Conservation (phyloP, 2,797 vertebrate genomes). For the Alosa sapidissima region DNA sequence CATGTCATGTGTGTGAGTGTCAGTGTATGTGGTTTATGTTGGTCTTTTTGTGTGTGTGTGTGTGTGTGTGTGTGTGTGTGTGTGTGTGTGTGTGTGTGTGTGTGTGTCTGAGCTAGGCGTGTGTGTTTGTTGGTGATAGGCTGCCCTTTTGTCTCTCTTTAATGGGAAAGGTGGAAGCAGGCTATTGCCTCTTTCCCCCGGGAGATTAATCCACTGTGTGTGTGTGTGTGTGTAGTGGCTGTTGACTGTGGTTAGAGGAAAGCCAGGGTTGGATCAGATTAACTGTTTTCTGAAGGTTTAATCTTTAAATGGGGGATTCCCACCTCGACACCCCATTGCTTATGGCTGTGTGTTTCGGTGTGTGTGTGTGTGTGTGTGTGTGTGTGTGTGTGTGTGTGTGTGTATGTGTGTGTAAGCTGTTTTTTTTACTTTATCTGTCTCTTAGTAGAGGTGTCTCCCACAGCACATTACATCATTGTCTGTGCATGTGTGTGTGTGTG, state of each 20-base stretch:
- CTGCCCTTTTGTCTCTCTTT: background rate
- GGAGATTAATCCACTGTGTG: slow-evolving; percentile 43
- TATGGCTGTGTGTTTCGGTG: slow-evolving; percentile 47
- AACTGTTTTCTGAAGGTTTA: slow-evolving; percentile 56
- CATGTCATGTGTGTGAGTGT: background rate
- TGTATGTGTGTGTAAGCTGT: background rate
- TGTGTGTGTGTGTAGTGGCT: slow-evolving; percentile 22
- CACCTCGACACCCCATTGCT: slow-evolving; percentile 47
- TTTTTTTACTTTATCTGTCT: slow-evolving; percentile 45
- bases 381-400: slow-evolving; percentile 32
- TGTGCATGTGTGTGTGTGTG: slow-evolving; percentile 31
- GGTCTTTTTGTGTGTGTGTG: background rate
- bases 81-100: background rate
- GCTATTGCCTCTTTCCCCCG: slow-evolving; percentile 17
- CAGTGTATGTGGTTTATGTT: background rate
- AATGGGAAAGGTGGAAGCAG: slow-evolving; percentile 1
- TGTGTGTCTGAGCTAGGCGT: background rate
- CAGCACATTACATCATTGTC: slow-evolving; percentile 45
- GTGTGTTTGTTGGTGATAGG: background rate
- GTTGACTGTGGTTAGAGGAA: slow-evolving; percentile 1
- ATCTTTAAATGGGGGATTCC: slow-evolving; percentile 63
- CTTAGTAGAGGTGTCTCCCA: slow-evolving; percentile 44
- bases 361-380: too few species aligned
- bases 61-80: background rate
- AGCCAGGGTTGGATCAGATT: slow-evolving; percentile 54